Evolutionary conservation across 1,140 invertebrate genomes (phyloP), one percentile per base, ranked within the genome.

Genomic region (Trissolcus basalis): DNA sequence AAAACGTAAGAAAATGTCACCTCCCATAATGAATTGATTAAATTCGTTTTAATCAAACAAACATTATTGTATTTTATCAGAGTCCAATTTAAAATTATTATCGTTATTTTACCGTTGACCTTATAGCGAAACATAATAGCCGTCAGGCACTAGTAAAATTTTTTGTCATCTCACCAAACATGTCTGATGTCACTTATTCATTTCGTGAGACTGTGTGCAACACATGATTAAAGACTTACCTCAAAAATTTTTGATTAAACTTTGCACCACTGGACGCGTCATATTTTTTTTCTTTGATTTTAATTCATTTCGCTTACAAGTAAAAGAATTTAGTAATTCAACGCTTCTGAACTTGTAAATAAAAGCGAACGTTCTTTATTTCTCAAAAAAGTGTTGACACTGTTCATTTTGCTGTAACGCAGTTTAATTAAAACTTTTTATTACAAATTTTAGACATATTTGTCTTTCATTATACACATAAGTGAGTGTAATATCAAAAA

Each of bases 161-260:
- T 43, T 61, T 71, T 72, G 59, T 58, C 59, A 64, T 59, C 51
- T 72, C 47, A 60, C 60, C 51, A 65, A 59, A 41, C 58, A 54
- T 72, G 53, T 64, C 56, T 64, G 51, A 64, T 39, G 36, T 39
- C 36, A 39, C 19, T 27, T 27, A 72, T 59, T 64, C 41, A 59
- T 63, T 72, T 65, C 49, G 56, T 27, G 51, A 54, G 65, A 16
- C 33, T 47, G 43, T 54, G 1, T 39, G 6, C 19, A 27, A 6
- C 36, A 35, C 43, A 44, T 61, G 50, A 43, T 33, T 49, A 70
- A 60, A 41, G 58, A 70, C 60, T 58, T 71, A 27, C 51, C 55
- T 51, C 53, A 64, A 51, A 64, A 64, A 71, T 7, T 71, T 70
- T 55, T 56, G 67, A 61, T 61, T 61, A 70, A 61, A 70, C 43